Evolutionary conservation across 2,888 invertebrate genomes (phyloP), one percentile per base, ranked within the genome.

Genomic region (Netelia virgata): DNA sequence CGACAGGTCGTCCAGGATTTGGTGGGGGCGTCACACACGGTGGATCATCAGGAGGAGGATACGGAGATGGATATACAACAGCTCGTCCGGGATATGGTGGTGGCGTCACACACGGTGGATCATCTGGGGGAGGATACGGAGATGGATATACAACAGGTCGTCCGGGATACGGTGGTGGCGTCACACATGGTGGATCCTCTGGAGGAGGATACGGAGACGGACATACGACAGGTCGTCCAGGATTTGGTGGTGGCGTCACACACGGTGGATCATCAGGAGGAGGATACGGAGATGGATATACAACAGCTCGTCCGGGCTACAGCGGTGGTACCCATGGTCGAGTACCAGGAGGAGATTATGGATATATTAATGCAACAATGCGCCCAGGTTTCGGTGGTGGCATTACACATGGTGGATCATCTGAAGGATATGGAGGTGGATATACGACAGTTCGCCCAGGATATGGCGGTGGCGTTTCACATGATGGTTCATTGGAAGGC

Each of bases 11-110:
- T n/a, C n/a, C 1, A 50, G 81, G 11, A 43, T 11, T 2, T 43
- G 43, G 43, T 11, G 80, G 73, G 11, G 72, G 82, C 36, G 61
- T 20, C 18, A 76, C 75, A 11, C 76, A 84, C 53, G 61, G 53
- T 3, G 82, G 75, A 69, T 55, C 53, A 1, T 18, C 50, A 18
- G 43, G 47, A 9, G 66, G 53, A 41, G 68, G 53, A 20, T 41
- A 81, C 3, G 76, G 43, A 1, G 78, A 61, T 50, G 43, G 72
- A 59, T 3, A 59, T 28, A 86, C 41, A 76, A 43, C 11, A 66
- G 64, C 5, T 73, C 64, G 10, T n/a, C 11, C 1, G 11, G 43
- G 16, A 11, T 6, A 68, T 41, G 82, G 75, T 8, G 68, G 68
- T n/a, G 72, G 82, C 36, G 61, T 20, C 16, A 76, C 75, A 3